Percentiles rank a stretch among this genome's conserved stretches.
phyloP scores from a whole-genome alignment of 2,888 invertebrate species.

The Diplolepis rosae region DNA sequence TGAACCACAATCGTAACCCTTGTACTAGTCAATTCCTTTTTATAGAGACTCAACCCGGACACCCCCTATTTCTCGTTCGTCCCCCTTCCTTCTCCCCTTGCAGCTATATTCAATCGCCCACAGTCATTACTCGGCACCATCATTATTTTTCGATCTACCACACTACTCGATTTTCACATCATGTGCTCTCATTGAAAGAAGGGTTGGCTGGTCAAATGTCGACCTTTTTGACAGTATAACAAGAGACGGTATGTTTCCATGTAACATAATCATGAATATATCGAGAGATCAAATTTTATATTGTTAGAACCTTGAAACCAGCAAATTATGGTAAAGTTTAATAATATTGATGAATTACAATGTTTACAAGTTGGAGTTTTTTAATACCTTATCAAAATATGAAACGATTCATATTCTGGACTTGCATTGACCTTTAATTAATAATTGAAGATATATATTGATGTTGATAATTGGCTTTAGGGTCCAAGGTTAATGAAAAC shows the following conservation, averaged over 20 bases:
- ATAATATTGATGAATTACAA: too few relatives aligned
- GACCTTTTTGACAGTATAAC: constrained; percentile 2
- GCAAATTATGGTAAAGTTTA: neutral
- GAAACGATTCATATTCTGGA: too few relatives aligned
- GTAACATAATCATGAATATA: neutral
- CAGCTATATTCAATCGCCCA: constrained; percentile 34
- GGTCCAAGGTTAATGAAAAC: too few relatives aligned
- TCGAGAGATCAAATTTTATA: too few relatives aligned
- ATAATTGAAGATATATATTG: too few relatives aligned
- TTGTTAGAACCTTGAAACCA: neutral
- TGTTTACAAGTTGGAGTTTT: too few relatives aligned
- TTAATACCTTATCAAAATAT: too few relatives aligned
- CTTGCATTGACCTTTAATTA: too few relatives aligned
- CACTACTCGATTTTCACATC: constrained; percentile 10
- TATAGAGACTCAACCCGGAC: constrained; percentile 34
- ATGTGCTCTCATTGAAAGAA: neutral
- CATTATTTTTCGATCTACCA: constrained; percentile 48
- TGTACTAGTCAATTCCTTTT: constrained; percentile 47
- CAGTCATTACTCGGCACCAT: constrained; percentile 47
- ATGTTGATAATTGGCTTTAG: too few relatives aligned
- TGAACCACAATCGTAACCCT: constrained; percentile 57
- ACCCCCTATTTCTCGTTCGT: constrained; percentile 13
- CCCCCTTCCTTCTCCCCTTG: constrained; percentile 26
- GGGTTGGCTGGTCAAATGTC: neutral
- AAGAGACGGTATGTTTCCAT: constrained; percentile 4